Evolutionary conservation across 92 coral and sea anemone genomes (phyloP).

Genomic region (Actinostola sp.): DNA sequence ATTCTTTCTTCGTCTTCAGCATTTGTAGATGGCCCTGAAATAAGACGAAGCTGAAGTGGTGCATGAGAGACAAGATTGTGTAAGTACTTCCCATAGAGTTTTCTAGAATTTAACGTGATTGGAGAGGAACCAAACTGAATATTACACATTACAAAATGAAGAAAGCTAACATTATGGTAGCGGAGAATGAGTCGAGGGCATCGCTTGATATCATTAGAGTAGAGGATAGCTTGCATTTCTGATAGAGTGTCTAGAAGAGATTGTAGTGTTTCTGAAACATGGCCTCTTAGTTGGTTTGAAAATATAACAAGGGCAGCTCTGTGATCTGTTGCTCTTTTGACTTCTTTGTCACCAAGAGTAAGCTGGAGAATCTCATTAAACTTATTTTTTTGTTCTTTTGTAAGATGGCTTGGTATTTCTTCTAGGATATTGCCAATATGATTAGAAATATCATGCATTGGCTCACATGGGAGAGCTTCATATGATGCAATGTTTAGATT

Average conservation of each 20-base stretch:
- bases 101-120: no score
- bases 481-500: constrained; percentile 22
- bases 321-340: constrained; percentile 45
- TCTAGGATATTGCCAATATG: no score
- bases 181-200: no score
- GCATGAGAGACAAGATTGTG: constrained; percentile 40
- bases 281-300: constrained; percentile 25
- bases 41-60: constrained; percentile 35
- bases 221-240: no score
- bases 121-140: constrained; percentile 36
- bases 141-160: constrained; percentile 31
- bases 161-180: constrained; percentile 31
- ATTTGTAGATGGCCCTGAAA: constrained; percentile 37
- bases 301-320: constrained; percentile 30
- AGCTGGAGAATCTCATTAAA: constrained; percentile 14
- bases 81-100: constrained; percentile 56
- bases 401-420: constrained; percentile 37
- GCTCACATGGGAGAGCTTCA: constrained; percentile 47
- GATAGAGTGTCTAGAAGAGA: constrained; percentile 25
- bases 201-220: no score
- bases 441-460: constrained; percentile 47
- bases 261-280: constrained; percentile 30
- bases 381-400: constrained; percentile 25
- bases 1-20: no score
- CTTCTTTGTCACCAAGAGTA: constrained; percentile 42